Conservation (phyloP, 2,888 invertebrate genomes). For the Neocrepidodera transversa region DNA sequence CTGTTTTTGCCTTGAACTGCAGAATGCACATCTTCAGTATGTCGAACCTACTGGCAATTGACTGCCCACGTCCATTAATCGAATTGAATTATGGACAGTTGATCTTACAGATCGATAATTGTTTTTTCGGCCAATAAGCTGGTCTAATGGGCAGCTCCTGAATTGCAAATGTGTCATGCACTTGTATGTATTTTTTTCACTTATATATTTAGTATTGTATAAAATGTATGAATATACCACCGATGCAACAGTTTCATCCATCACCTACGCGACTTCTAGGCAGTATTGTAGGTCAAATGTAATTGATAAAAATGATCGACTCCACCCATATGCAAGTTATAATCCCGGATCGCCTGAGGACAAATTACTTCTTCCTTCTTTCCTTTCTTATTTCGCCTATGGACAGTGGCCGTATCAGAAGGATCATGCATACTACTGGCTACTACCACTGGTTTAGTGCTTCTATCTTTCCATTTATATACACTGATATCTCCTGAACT, state of each 20-base stretch:
- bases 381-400: constrained; percentile 17
- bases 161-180: too few species aligned
- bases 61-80: too few species aligned
- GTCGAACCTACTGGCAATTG: too few species aligned
- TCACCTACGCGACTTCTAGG: neutral
- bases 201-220: too few species aligned
- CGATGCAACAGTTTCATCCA: neutral
- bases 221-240: too few species aligned
- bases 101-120: too few species aligned
- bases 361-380: constrained; percentile 23
- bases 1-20: too few species aligned
- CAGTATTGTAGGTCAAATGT: neutral
- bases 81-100: too few species aligned
- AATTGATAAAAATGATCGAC: neutral
- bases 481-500: constrained; percentile 15
- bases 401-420: constrained; percentile 7
- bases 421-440: constrained; percentile 20
- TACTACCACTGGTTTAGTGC: constrained; percentile 16
- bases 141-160: too few species aligned
- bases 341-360: constrained; percentile 18
- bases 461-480: constrained; percentile 25
- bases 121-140: too few species aligned
- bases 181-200: too few species aligned
- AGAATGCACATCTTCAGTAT: too few species aligned
- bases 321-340: constrained; percentile 17